phyloP scores from a whole-genome alignment of 2,888 invertebrate genomes.

The Pasiphila rectangulata region DNA sequence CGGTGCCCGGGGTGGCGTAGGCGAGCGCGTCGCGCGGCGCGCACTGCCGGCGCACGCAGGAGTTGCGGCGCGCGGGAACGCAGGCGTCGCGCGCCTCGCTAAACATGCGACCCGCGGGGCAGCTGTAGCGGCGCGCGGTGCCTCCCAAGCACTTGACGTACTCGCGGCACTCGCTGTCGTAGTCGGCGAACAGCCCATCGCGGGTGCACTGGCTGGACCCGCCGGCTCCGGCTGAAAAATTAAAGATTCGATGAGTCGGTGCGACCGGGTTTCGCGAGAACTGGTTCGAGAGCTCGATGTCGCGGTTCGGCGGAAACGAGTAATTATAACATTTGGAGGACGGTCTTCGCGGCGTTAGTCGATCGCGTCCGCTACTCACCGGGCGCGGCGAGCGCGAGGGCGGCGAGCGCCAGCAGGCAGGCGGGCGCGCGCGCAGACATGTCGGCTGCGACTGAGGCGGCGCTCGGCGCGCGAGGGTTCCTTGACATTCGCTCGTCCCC shows the following conservation, averaged over 20 bases:
- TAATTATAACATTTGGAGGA: constrained; percentile 3
- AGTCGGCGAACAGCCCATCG: constrained; percentile 72
- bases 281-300: constrained; percentile 7
- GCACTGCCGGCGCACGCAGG: constrained; percentile 66
- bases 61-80: constrained; percentile 55
- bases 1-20: constrained; percentile 79
- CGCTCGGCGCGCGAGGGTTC: constrained; percentile 58
- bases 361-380: constrained; percentile 48
- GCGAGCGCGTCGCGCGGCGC: constrained; percentile 58
- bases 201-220: constrained; percentile 47
- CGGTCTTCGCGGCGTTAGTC: background rate
- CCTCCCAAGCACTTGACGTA: constrained; percentile 68
- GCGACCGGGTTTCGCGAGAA: constrained; percentile 3
- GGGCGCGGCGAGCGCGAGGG: constrained; percentile 37
- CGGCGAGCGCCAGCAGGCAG: constrained; percentile 36
- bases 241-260: constrained; percentile 2
- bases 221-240: constrained; percentile 52
- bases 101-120: constrained; percentile 64
- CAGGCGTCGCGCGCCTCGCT: constrained; percentile 68
- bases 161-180: constrained; percentile 66
- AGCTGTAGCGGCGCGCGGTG: constrained; percentile 53
- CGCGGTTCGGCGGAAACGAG: constrained; percentile 6
- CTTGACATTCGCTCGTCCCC: constrained; percentile 77
- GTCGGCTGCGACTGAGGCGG: constrained; percentile 62
- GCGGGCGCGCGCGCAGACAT: constrained; percentile 69